Base-by-base conservation (phyloP, 2,888 invertebrate genomes). In the Chydorus sphaericus region DNA sequence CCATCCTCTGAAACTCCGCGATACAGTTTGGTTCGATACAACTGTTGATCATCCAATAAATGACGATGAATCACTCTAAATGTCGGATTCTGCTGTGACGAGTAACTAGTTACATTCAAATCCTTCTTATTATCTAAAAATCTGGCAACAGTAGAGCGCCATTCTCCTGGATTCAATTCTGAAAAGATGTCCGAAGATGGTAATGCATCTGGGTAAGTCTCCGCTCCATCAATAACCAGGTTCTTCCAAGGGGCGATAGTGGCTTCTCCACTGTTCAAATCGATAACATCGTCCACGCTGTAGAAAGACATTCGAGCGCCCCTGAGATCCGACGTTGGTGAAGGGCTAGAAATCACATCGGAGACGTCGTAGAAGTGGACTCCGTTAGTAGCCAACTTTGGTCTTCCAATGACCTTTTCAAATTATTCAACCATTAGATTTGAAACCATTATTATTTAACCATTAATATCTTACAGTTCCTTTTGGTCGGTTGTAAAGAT, bases 111-210 rank as follows among this genome's bases (percentile, higher is more conserved):
- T 7, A 20, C n/a, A 18, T 8, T 39, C n/a, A 39, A n/a, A 39
- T 39, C 39, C 8, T 39, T 39, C n/a, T n/a, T 39, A 10, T 48
- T 57, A 31, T 58, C 58, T 33, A 57, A 58, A 10, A 58, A 44
- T 26, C 23, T 7, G 6, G 16, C 31, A 30, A 55, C 56, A 11
- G 57, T 30, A 5, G 29, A 33, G 2, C 58, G 20, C 23, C 48
- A 58, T 37, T 57, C 58, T 4, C 50, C 56, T n/a, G n/a, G n/a
- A n/a, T n/a, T n/a, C n/a, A n/a, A n/a, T 8, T 11, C 29, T 14
- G 55, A 56, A 38, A 58, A 57, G 33, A 58, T 58, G 48, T 58
- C 56, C 29, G 28, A 20, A 29, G 44, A 44, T 11, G 23, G 28
- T 8, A 20, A 18, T 6, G 55, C 58, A 2, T 4, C 16, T 11